Evolutionary conservation across 1,140 invertebrate genomes (phyloP), one percentile per base, ranked within the genome.

Genomic region (Thalassaphorura encarpata): DNA sequence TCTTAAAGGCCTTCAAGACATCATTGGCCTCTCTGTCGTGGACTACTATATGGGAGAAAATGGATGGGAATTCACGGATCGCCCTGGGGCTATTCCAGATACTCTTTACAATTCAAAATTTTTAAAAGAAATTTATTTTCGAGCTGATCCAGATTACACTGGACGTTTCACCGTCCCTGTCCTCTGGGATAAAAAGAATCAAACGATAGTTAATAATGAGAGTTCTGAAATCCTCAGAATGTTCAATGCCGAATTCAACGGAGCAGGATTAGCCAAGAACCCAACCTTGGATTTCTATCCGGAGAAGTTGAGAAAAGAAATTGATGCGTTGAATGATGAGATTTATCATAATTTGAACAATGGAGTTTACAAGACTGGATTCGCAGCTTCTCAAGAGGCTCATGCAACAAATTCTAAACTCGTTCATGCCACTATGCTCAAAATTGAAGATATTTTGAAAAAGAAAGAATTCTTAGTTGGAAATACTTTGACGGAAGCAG

Each of bases 151-250:
- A 31, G 47, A 52, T 21, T 64, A 64, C 33, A 23, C 24, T 15
- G 62, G 55, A n/a, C 26, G 56, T 16, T 57, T 55, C 41, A 64
- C 58, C 11, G 62, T 64, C 1, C 62, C 62, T 5, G 31, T 64
- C 11, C 57, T 64, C 6, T 64, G 43, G 31, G 62, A 64, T 39
- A 60, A 47, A 26, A 64, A 64, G 39, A 61, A 58, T 0, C 54
- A 53, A 3, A 48, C 31, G 23, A 58, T 64, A 41, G 62, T 64
- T 0, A 64, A 64, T 36, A 64, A 64, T 26, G 58, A 64, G 41
- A 64, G 62, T 23, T 53, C 58, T 0, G 62, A 64, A 29, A 64
- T 64, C n/a, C 29, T 64, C 11, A 27, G 62, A 6, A 58, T 60
- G 49, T 19, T 64, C 16, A 60, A 60, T 26, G 33, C 54, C 6